Percentiles rank a stretch among this genome's conserved stretches.
These are phyloP conservation scores for Zonitis immaculata DNA, from an alignment of 2,888 invertebrate genomes.

Conservation along the genomic window DNA sequence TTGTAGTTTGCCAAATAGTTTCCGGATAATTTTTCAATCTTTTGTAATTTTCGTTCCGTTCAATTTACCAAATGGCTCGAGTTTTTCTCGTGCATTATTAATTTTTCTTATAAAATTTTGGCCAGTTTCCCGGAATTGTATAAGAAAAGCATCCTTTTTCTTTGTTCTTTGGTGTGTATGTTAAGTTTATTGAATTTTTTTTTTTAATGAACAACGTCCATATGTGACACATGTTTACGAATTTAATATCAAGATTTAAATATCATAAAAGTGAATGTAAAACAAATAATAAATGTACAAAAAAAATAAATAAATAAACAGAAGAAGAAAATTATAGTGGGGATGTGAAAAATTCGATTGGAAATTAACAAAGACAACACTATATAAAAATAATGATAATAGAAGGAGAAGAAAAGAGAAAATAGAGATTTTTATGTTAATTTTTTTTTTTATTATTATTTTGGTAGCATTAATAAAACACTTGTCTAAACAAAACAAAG, in stretches of 20 bases:
- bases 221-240: constrained; percentile 20
- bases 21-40: too few relatives aligned
- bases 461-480: neutral
- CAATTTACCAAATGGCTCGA: too few relatives aligned
- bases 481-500: neutral
- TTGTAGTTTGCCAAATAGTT: too few relatives aligned
- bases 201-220: neutral
- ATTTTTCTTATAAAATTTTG: too few relatives aligned
- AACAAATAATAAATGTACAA: neutral
- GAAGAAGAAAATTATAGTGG: neutral
- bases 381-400: neutral
- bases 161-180: too few relatives aligned
- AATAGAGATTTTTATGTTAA: constrained; percentile 11
- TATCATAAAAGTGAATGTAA: neutral
- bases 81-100: too few relatives aligned
- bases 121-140: too few relatives aligned
- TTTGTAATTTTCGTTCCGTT: too few relatives aligned
- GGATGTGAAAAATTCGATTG: neutral
- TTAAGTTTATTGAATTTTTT: too few relatives aligned
- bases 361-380: neutral
- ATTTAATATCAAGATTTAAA: constrained; percentile 27
- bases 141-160: too few relatives aligned
- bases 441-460: too few relatives aligned
- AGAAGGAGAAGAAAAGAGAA: neutral
- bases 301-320: neutral